A percentile compares a stretch with the other conserved stretches of the same genome.
phyloP scores from a whole-genome alignment of 1,140 invertebrate species.

The Diuraphis noxia region DNA sequence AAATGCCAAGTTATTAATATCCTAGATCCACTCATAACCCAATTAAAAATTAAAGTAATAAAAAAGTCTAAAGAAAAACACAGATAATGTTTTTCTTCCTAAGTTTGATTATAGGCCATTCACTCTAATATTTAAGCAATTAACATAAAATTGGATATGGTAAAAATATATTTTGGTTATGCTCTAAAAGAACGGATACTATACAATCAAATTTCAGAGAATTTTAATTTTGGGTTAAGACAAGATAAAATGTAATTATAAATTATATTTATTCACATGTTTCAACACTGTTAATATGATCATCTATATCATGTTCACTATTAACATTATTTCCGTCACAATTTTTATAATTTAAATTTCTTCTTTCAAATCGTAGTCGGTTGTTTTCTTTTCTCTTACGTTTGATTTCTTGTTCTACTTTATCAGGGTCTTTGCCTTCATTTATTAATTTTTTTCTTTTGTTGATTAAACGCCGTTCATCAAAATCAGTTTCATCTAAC shows the following conservation, averaged over 20 bases:
- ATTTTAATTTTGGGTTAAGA: background rate
- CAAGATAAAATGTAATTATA: background rate
- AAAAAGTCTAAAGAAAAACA: background rate
- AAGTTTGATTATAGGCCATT: background rate
- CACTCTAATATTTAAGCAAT: background rate
- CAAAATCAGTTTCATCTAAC: conserved; percentile 89
- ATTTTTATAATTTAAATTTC: background rate
- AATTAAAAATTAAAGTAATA: background rate
- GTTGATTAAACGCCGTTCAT: conserved; percentile 84
- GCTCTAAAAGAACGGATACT: background rate
- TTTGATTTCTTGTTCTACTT: conserved; percentile 65
- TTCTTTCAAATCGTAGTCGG: conserved; percentile 27
- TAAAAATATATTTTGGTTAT: background rate
- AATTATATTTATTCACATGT: background rate
- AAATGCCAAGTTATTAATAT: too few species aligned
- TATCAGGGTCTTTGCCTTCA: conserved; percentile 79
- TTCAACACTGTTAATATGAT: background rate
- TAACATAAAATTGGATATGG: background rate
- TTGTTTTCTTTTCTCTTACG: conserved; percentile 42
- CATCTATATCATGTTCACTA: background rate
- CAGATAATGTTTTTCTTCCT: background rate
- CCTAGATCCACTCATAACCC: too few species aligned
- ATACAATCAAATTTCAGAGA: background rate
- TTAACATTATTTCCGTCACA: background rate
- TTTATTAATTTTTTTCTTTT: conserved; percentile 84